These are phyloP conservation scores for Zaprionus capensis DNA, from an alignment of 1,140 invertebrate species.

Conservation along the genomic window DNA sequence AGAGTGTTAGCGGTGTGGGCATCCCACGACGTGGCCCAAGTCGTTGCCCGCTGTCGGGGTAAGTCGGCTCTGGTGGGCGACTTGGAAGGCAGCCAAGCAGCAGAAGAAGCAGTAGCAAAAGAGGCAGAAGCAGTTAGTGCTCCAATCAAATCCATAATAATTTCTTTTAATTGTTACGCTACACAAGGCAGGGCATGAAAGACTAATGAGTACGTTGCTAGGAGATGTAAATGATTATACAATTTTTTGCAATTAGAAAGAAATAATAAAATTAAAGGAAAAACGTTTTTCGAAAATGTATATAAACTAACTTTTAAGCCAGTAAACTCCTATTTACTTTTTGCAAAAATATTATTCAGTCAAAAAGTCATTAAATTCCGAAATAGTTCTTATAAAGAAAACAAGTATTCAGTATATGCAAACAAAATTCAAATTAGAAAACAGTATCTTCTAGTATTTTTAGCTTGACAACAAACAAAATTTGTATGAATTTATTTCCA, in stretches of 20 bases:
- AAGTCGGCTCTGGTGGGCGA: constrained; percentile 51
- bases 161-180: constrained; percentile 76
- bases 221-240: neutral
- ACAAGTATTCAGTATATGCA: too few relatives aligned
- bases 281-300: neutral
- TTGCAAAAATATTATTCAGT: too few relatives aligned
- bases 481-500: neutral
- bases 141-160: constrained; percentile 78
- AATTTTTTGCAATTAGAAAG: neutral
- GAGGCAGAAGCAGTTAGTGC: constrained; percentile 49
- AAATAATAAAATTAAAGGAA: neutral
- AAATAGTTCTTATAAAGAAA: too few relatives aligned
- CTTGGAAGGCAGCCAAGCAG: constrained; percentile 50
- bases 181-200: constrained; percentile 7
- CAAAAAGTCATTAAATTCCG: too few relatives aligned
- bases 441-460: neutral
- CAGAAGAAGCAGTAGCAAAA: constrained; percentile 36
- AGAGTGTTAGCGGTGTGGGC: neutral
- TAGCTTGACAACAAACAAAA: neutral
- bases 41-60: constrained; percentile 12
- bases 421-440: neutral
- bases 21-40: constrained; percentile 2
- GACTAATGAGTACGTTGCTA: constrained; percentile 10
- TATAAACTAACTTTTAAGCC: neutral
- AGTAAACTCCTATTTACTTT: too few relatives aligned